phyloP scores from a whole-genome alignment of 2,888 invertebrate genomes.

The Perizoma flavofasciatum region DNA sequence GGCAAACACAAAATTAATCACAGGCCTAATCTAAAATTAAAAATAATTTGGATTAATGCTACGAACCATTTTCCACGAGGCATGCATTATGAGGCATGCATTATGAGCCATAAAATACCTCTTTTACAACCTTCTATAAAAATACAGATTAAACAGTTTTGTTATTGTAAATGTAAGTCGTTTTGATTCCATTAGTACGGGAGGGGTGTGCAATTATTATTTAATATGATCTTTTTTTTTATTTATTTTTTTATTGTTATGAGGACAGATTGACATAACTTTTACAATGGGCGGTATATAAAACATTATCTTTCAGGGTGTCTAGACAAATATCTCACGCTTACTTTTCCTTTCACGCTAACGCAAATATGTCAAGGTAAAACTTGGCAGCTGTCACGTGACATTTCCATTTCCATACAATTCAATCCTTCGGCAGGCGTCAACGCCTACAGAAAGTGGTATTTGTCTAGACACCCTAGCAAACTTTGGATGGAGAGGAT shows the following conservation, averaged over 20 bases:
- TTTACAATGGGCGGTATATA: no score
- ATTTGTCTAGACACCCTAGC: no score
- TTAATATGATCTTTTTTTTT: slow-evolving; percentile 10
- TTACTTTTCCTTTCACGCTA: no score
- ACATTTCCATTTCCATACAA: no score
- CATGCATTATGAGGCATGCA: slow-evolving; percentile 20
- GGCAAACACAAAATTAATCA: slow-evolving; percentile 1
- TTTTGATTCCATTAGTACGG: slow-evolving; percentile 19
- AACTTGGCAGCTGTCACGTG: no score
- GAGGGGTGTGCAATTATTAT: slow-evolving; percentile 3
- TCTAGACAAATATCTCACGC: no score
- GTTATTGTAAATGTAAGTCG: slow-evolving; percentile 10
- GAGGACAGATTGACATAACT: not conserved
- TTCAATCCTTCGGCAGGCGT: no score
- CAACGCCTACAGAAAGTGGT: no score
- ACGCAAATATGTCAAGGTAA: no score
- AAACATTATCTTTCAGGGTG: no score
- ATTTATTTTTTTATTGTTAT: slow-evolving; percentile 2
- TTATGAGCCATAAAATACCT: slow-evolving; percentile 17
- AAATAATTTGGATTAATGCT: slow-evolving; percentile 3
- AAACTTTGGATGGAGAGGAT: no score
- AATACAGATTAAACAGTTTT: slow-evolving; percentile 23
- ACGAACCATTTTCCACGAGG: slow-evolving; percentile 2
- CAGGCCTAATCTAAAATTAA: slow-evolving; percentile 8
- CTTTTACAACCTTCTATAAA: slow-evolving; percentile 28